Evolutionary conservation across 2,797 vertebrate species (phyloP).

Genomic region (Halcyon chelicuti): DNA sequence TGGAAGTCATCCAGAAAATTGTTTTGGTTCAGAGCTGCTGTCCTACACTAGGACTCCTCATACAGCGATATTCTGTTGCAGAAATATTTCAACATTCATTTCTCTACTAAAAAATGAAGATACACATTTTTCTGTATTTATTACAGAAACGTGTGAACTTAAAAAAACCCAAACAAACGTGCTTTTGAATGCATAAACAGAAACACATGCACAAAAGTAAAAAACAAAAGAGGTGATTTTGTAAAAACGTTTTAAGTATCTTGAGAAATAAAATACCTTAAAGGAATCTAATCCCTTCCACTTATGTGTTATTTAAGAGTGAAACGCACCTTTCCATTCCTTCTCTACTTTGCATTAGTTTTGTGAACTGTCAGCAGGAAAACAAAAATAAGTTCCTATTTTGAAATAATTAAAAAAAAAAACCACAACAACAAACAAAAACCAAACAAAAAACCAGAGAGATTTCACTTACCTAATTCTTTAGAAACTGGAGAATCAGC

Average conservation of each 20-base stretch:
- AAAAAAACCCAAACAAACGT: not conserved
- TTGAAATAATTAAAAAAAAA: not conserved
- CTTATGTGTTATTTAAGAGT: not conserved
- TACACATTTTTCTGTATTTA: not conserved
- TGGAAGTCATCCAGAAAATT: constrained; percentile 7
- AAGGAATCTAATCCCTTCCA: not conserved
- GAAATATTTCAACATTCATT: not conserved
- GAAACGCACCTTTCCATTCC: not conserved
- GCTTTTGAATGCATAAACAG: not conserved
- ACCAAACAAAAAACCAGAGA: no score
- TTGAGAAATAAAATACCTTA: not conserved
- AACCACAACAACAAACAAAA: no score
- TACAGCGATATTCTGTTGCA: not conserved
- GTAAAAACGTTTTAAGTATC: not conserved
- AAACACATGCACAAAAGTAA: not conserved
- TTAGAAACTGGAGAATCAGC: constrained; percentile 91
- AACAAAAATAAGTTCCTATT: not conserved
- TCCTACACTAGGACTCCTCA: not conserved
- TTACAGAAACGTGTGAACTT: not conserved
- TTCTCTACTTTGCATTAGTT: not conserved
- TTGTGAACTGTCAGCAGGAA: not conserved
- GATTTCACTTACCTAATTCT: constrained; percentile 89
- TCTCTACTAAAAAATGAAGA: not conserved
- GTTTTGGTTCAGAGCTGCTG: not conserved
- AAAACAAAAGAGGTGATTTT: not conserved